Evolutionary conservation across 2,888 invertebrate species (phyloP), one percentile per base, ranked within the genome.

Genomic region (Polydrusus pterygomalis): DNA sequence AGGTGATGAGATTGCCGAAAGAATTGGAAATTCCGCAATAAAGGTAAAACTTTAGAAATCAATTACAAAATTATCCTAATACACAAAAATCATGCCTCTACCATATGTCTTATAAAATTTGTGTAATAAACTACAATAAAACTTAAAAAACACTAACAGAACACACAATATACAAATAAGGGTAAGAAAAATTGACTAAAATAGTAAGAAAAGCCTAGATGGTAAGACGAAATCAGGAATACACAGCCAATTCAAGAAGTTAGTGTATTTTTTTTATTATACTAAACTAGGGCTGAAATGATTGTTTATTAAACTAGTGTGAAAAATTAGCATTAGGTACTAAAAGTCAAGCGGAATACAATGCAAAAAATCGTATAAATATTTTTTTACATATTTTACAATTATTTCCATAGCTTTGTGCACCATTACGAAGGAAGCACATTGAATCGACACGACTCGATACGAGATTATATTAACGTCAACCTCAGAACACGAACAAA

Each of bases 121-220:
- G 18, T 17, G 18, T 17, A 60, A 60, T 60, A 60, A 60, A 60
- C 58, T 60, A 60, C 18, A 60, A 60, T 38, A 60, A 60, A 60
- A 60, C 58, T 60, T 60, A 60, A 60, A n/a, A 54, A 38, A 60
- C 38, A 10, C 58, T 10, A 60, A 60, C 58, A 60, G 30, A 54
- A 54, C 54, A 54, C 30, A n/a, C 11, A 54, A 54, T 60, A 56
- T 56, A 56, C 56, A 56, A 56, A 56, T 38, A 60, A 38, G 18
- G 18, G 58, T 38, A 60, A 60, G 38, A 58, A 60, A n/a, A 60
- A 60, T 38, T 40, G 58, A 60, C 58, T 60, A 60, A 60, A 18
- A 54, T 30, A 25, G 34, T 38, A 34, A 34, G 34, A 38, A 60
- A 60, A 60, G 18, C 18, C 11, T 60, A 38, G 58, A 60, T 60